Evolutionary conservation across 1,140 invertebrate genomes (phyloP), one percentile per base, ranked within the genome.

Genomic region (Zaprionus tsacasi): DNA sequence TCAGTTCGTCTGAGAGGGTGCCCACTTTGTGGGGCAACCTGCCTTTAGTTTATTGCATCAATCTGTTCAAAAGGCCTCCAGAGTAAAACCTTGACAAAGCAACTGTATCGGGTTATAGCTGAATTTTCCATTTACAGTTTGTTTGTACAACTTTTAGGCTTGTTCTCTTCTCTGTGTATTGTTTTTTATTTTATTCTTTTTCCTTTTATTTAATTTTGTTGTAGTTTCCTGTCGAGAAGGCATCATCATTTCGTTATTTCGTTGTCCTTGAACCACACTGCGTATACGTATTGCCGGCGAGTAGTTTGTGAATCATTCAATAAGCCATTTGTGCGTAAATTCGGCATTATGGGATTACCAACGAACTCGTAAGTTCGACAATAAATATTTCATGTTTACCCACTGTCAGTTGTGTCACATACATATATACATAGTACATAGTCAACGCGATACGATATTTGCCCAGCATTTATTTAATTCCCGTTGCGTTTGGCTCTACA

Each of bases 21-120:
- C 36, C 11, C 10, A n/a, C 21, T 25, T 50, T 48, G 6, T 13
- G 17, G 13, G 15, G 36, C 6, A 56, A 30, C 38, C 1, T 10
- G 13, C 27, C 8, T 56, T 45, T 36, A 43, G 21, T 45, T 87
- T 88, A 87, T 87, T 88, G 82, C 82, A 80, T 70, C 82, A 88
- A 82, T 82, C 79, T 79, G 82, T 82, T 88, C 56, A 71, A 79
- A 64, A 48, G n/a, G 38, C 63, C 33, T 35, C 57, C n/a, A 17
- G 40, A 45, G n/a, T 1, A 3, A 45, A 45, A 6, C 17, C 54
- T 27, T 33, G 21, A 36, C 45, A 33, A 17, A 21, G n/a, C 8
- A 40, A 45, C 40, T 52, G 70, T 57, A 38, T 60, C 21, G 40
- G 48, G 40, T 36, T 58, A 66, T 61, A 56, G 63, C 64, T 57